Base-by-base conservation (phyloP, 2,797 vertebrate species). In the Zalophus californianus region DNA sequence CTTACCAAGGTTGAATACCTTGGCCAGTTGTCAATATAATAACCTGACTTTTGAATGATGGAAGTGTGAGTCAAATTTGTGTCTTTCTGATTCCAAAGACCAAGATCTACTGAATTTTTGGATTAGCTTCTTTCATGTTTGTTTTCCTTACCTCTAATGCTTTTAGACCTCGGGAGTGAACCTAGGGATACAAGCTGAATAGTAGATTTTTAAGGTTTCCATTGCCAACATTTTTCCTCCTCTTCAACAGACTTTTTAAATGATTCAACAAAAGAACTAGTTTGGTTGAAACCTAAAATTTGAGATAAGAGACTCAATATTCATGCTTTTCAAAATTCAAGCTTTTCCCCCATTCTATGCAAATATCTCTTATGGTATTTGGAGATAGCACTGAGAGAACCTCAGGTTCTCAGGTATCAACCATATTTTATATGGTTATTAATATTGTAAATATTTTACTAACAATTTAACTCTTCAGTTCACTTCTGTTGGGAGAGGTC, bases 391-490 rank as follows among this genome's bases (percentile, higher is more conserved):
- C 44, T 44, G 3, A 66, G 14, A 72, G 18, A 92, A 68, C 5
- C 35, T 90, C 0, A 23, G 73, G 15, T 60, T 91, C 52, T 90
- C 66, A 91, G 56, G 20, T 77, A 94, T 80, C 21, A 80, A 68
- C 15, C 5, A 44, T 79, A 58, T 80, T 75, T 93, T 64, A 64
- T 13, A 10, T 58, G 3, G 27, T 50, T 87, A 23, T 79, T 94
- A 89, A 60, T 78, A 89, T 70, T 88, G 72, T 72, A 87, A 35
- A n/a, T 23, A 82, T 38, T 70, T 83, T 94, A 89, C 4, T 79
- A 78, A 16, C 21, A 77, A 44, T 16, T 58, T 48, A 79, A 70
- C 1, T 68, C 13, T 80, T 82, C 1, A 56, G n/a, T 80, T 94
- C 38, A 75, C 11, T 84, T 60, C 20, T 68, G 11, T 52, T 54